A percentile compares a stretch with the other conserved stretches of the same genome.
Conservation (phyloP, 2,797 vertebrate species). For the Anniella stebbinsi region DNA sequence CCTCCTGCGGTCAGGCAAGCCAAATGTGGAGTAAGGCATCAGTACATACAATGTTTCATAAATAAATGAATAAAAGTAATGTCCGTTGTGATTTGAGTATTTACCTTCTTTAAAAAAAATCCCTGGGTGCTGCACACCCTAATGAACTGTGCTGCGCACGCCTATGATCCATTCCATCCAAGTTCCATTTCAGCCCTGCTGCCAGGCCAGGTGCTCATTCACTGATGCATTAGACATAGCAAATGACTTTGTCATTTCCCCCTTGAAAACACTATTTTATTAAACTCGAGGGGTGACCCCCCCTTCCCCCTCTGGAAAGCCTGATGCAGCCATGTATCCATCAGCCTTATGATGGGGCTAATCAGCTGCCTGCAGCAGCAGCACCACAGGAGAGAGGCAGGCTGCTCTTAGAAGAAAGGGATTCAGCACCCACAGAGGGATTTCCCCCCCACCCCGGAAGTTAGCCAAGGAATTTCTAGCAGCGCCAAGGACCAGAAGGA, state of each 20-base stretch:
- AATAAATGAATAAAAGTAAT: too few relatives aligned
- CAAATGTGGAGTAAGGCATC: too few relatives aligned
- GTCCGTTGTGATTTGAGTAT: too few relatives aligned
- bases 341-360: background rate
- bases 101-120: too few relatives aligned
- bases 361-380: background rate
- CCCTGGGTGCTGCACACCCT: too few relatives aligned
- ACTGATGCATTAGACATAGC: constrained; percentile 14
- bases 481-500: background rate
- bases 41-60: too few relatives aligned
- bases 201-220: constrained; percentile 28
- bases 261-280: constrained; percentile 33
- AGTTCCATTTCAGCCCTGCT: constrained; percentile 5
- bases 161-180: too few relatives aligned
- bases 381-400: background rate
- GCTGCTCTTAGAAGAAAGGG: constrained; percentile 2
- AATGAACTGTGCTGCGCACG: too few relatives aligned
- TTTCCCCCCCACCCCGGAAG: background rate
- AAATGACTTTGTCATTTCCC: constrained; percentile 29
- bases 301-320: background rate
- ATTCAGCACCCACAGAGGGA: background rate
- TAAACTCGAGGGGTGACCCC: background rate
- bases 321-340: constrained; percentile 1
- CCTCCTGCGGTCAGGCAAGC: too few relatives aligned
- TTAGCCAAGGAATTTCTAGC: background rate